Evolutionary conservation across 2,797 vertebrate genomes (phyloP).

Genomic region (Clarias pachynema): DNA sequence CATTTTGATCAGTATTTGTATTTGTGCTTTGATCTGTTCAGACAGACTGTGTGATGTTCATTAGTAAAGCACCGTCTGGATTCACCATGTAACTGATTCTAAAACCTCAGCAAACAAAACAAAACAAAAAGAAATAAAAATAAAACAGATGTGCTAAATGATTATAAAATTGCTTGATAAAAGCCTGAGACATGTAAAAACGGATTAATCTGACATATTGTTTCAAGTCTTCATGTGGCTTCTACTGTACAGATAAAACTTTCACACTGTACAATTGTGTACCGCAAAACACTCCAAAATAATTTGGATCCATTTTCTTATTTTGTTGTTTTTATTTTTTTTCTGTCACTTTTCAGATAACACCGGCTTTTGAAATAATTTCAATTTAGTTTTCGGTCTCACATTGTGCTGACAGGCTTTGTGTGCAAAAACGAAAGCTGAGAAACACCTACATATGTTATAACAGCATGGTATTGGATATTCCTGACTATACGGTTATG

Average conservation of each 20-base stretch:
- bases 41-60: not conserved
- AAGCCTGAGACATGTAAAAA: not conserved
- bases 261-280: slow-evolving; percentile 34
- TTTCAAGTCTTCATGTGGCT: slow-evolving; percentile 19
- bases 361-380: not conserved
- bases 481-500: not conserved
- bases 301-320: not conserved
- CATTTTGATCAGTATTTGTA: slow-evolving; percentile 28
- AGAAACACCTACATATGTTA: slow-evolving; percentile 44
- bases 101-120: not conserved
- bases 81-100: not conserved
- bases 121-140: not conserved
- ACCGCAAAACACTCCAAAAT: not conserved
- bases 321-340: not conserved
- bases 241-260: slow-evolving; percentile 30
- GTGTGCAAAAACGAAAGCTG: slow-evolving; percentile 41
- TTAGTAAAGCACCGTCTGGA: not conserved
- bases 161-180: not conserved
- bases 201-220: not conserved
- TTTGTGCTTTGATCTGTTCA: slow-evolving; percentile 32
- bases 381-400: not conserved
- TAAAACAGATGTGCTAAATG: not conserved
- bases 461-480: slow-evolving; percentile 13
- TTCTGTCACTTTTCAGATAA: not conserved
- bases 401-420: slow-evolving; percentile 15